Conservation (phyloP, 2,113 vertebrate genomes). For the Pachypanchax playfairii region DNA sequence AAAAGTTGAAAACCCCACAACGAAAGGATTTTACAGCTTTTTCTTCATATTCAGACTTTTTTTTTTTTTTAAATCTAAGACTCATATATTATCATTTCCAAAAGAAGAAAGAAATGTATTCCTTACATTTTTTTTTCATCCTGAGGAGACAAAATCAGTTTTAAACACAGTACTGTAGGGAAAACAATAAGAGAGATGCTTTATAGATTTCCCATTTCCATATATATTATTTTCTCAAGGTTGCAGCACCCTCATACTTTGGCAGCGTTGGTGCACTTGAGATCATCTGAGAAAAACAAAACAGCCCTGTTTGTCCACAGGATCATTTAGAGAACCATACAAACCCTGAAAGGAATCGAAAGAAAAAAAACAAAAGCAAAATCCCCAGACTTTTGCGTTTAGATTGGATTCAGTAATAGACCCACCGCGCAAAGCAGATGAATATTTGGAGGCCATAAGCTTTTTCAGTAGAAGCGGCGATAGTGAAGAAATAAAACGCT, state of each 20-base stretch:
- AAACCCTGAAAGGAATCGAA: conserved; percentile 65
- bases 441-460: conserved; percentile 66
- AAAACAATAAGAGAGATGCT: conserved; percentile 79
- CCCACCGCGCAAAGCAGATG: conserved; percentile 42
- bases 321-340: conserved; percentile 68
- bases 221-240: conserved; percentile 84
- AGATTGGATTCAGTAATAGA: conserved; percentile 65
- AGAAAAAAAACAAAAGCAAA: conserved; percentile 65
- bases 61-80: conserved; percentile 69
- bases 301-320: conserved; percentile 69
- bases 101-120: conserved; percentile 63
- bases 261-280: conserved; percentile 69
- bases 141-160: conserved; percentile 82
- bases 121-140: conserved; percentile 76
- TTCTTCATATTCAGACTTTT: conserved; percentile 74
- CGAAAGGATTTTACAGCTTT: conserved; percentile 78
- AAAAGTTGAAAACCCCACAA: conserved; percentile 72
- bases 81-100: conserved; percentile 61
- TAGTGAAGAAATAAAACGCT: conserved; percentile 40
- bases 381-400: conserved; percentile 77
- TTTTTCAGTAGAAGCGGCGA: conserved; percentile 63
- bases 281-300: conserved; percentile 61
- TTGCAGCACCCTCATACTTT: conserved; percentile 75
- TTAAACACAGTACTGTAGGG: conserved; percentile 79
- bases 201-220: conserved; percentile 82